Evolutionary conservation across 2,888 invertebrate genomes (phyloP), one percentile per base, ranked within the genome.

Genomic region (Rhodophaea formosa): DNA sequence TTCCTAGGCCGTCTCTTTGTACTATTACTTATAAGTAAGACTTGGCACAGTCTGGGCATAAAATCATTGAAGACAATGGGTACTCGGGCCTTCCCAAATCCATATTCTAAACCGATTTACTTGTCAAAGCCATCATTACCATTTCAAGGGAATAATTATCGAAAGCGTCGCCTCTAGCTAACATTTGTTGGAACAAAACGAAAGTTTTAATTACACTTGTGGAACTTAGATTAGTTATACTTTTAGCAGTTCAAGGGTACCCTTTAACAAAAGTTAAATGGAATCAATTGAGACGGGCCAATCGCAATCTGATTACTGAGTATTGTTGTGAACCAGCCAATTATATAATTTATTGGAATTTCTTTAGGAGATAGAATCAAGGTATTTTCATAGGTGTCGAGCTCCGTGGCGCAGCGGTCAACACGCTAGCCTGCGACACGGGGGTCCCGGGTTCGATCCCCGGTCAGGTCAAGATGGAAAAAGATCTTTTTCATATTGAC

Each of bases 151-250:
- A 80, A 79, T 79, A 75, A 79, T 78, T 74, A 74, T 60, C 62
- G 60, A 66, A 65, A 67, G 68, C 66, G 68, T 69, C 68, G 68
- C 79, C 68, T 56, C 59, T 55, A 66, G 69, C 69, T 65, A 6
- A 39, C 5, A 65, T 70, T 69, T 67, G 71, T 71, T 68, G 63
- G 62, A 57, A 61, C 68, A 65, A 70, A 66, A 65, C 67, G 70
- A 61, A 73, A 80, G 75, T 80, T 78, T 79, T 78, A 80, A 80
- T 80, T 77, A 77, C 68, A 68, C 74, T 75, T 77, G 73, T 70
- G 71, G 68, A 77, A 80, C 73, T 79, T 77, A 77, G 77, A 79
- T 80, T 79, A 77, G 73, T 70, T 77, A 75, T 75, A 66, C 73
- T 69, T 69, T 63, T 68, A 62, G 58, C 68, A 63, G 70, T 63